phyloP scores from a whole-genome alignment of 92 coral and sea anemone species.

The Chrysogorgia sp. region DNA sequence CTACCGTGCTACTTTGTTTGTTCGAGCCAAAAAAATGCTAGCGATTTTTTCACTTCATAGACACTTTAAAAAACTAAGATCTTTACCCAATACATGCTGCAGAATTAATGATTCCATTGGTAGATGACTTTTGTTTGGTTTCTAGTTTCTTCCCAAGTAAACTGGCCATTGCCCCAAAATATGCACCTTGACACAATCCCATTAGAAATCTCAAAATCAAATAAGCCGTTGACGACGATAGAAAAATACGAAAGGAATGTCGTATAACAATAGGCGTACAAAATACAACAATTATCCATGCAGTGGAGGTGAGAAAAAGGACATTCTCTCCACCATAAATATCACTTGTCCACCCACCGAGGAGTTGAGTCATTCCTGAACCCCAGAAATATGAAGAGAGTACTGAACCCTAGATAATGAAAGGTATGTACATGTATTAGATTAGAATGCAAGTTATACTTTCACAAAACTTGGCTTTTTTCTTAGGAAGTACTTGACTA shows the following conservation, averaged over 20 bases:
- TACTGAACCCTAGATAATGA: conserved; percentile 14
- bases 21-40: not conserved
- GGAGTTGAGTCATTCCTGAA: conserved; percentile 32
- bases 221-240: conserved; percentile 51
- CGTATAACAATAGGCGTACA: conserved; percentile 20
- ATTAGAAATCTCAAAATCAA: conserved; percentile 15
- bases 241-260: conserved; percentile 22
- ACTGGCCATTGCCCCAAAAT: conserved; percentile 68
- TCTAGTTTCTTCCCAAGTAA: conserved; percentile 69
- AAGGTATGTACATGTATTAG: not conserved
- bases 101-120: conserved; percentile 58
- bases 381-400: conserved; percentile 36
- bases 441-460: not conserved
- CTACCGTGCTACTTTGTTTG: too few species aligned
- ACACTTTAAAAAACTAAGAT: not conserved
- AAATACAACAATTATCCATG: conserved; percentile 9
- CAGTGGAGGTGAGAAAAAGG: conserved; percentile 19
- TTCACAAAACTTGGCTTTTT: not conserved
- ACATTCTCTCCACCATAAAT: conserved; percentile 40
- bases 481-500: too few species aligned
- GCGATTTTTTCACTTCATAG: not conserved
- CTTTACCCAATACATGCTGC: conserved; percentile 74
- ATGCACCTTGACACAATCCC: conserved; percentile 51
- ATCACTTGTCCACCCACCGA: conserved; percentile 42
- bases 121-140: conserved; percentile 65